Conservation (phyloP, 2,888 invertebrate species). For the Megalurothrips usitatus region DNA sequence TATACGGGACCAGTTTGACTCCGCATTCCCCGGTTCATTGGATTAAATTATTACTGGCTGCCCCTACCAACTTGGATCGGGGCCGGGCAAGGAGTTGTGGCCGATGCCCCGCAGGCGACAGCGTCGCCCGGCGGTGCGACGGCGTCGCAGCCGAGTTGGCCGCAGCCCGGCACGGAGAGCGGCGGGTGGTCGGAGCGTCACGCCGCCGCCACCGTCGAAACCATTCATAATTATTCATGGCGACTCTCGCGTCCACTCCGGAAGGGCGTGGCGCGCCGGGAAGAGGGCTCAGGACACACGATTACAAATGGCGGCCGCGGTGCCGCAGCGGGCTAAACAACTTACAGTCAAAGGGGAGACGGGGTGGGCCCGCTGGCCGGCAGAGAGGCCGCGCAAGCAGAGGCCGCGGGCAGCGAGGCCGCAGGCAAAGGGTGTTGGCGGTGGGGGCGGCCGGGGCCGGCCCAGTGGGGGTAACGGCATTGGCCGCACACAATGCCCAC, state of each 20-base stretch:
- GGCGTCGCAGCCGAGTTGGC: no score
- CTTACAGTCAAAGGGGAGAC: not conserved
- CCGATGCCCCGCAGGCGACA: no score
- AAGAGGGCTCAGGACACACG: not conserved
- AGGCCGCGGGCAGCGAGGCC: not conserved
- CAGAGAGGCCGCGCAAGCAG: not conserved
- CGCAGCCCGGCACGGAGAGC: no score
- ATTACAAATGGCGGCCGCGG: no score
- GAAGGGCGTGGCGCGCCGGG: not conserved
- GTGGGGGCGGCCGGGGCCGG: not conserved
- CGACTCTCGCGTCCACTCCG: constrained; percentile 5
- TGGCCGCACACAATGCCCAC: not conserved
- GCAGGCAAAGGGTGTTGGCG: not conserved
- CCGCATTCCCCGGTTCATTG: no score
- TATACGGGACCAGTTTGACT: no score
- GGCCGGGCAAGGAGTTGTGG: no score
- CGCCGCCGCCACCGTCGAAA: not conserved
- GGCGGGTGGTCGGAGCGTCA: no score
- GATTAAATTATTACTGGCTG: no score
- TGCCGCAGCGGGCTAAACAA: no score
- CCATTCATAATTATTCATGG: constrained; percentile 17
- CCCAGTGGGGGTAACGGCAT: not conserved
- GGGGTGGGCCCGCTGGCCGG: not conserved
- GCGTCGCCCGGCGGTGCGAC: no score
- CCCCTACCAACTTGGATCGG: no score